These are phyloP conservation scores for Tenodera sinensis DNA, from an alignment of 2,888 invertebrate species.

Conservation along the genomic window DNA sequence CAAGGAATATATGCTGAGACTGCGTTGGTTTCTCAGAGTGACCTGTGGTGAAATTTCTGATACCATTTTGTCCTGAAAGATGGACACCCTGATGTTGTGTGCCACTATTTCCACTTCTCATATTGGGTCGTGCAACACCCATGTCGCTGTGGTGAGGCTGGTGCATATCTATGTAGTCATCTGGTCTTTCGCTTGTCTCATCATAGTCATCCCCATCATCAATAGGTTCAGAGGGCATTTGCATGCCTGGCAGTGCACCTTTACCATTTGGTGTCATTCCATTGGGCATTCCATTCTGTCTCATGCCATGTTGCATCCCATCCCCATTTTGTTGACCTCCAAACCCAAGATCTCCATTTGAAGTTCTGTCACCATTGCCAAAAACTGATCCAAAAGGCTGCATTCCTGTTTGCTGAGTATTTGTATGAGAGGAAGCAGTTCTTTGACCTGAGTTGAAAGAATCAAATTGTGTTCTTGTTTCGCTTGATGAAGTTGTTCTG, in stretches of 20 bases:
- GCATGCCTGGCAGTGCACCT: neutral
- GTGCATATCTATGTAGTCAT: neutral
- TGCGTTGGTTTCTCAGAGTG: slow-evolving; percentile 39
- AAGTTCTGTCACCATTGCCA: neutral
- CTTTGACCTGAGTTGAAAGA: neutral
- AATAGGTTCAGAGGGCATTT: neutral
- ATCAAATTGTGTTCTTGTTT: neutral
- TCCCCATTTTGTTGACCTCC: neutral
- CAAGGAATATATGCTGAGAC: slow-evolving; percentile 61
- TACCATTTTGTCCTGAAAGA: neutral
- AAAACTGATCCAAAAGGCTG: neutral
- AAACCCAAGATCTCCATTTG: neutral
- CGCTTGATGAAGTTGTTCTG: neutral
- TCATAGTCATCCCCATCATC: slow-evolving; percentile 50
- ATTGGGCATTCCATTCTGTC: neutral
- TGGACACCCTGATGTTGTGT: neutral
- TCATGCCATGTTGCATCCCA: neutral
- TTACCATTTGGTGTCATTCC: neutral
- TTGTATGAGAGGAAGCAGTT: neutral
- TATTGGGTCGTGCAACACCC: neutral
- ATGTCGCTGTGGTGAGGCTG: neutral
- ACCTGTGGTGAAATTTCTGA: neutral
- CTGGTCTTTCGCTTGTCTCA: slow-evolving; percentile 38
- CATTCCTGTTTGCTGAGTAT: neutral
- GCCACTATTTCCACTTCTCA: neutral